Evolutionary conservation across 2,797 vertebrate species (phyloP).

Genomic region (Pagetopsis macropterus): DNA sequence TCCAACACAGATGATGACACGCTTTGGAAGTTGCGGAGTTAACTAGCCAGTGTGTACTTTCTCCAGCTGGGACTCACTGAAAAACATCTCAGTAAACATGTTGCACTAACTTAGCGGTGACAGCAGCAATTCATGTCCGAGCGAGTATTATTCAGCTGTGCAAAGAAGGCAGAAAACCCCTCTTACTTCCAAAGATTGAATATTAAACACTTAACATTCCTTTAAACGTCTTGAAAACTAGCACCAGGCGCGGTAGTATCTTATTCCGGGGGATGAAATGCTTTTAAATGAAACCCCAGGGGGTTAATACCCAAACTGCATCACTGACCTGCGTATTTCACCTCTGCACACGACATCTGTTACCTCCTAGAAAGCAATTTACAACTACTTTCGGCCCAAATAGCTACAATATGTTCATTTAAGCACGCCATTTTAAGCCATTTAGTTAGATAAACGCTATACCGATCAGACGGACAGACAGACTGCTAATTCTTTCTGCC

Average conservation of each 20-base stretch:
- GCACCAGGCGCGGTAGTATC: not conserved
- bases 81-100: not conserved
- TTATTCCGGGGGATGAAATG: constrained; percentile 11
- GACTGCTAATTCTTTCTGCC: not conserved
- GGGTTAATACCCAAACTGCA: constrained; percentile 1
- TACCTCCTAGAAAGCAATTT: constrained; percentile 24
- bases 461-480: not conserved
- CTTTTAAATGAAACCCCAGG: not conserved
- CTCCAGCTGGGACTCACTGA: constrained; percentile 14
- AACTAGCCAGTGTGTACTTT: not conserved
- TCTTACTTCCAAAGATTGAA: not conserved
- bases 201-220: no score
- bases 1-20: not conserved
- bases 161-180: not conserved
- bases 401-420: constrained; percentile 38
- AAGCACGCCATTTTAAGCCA: not conserved
- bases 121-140: not conserved
- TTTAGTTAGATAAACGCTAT: not conserved
- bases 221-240: no score
- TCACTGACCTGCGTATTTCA: constrained; percentile 34
- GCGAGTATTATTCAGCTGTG: not conserved
- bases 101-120: not conserved
- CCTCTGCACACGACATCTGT: constrained; percentile 60
- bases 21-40: not conserved
- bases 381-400: constrained; percentile 28